A percentile compares a stretch with the other conserved stretches of the same genome.
phyloP scores from a whole-genome alignment of 2,797 vertebrate genomes.

The Phrynocephalus guinanensis region DNA sequence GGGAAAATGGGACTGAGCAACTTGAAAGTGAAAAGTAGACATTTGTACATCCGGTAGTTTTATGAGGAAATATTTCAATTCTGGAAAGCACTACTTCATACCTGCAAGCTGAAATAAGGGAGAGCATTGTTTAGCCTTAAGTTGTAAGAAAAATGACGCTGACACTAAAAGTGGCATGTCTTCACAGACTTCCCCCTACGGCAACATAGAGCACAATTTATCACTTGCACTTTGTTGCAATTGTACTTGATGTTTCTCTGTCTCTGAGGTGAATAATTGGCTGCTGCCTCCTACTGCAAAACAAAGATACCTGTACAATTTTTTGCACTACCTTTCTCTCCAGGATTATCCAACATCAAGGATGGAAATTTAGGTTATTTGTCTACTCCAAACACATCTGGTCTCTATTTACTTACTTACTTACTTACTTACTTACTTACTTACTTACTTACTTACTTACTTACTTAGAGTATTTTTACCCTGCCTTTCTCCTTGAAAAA shows the following conservation, averaged over 20 bases:
- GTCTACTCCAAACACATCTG: too few species aligned
- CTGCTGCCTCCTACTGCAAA: neutral
- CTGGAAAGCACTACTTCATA: neutral
- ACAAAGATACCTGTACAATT: neutral
- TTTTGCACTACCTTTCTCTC: neutral
- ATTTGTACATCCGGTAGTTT: neutral
- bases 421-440: too few species aligned
- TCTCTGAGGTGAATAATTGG: too few species aligned
- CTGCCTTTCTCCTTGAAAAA: too few species aligned
- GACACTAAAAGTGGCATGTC: neutral
- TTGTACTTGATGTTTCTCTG: neutral
- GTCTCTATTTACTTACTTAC: too few species aligned
- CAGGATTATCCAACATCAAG: neutral
- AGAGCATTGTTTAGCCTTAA: neutral
- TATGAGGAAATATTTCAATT: neutral
- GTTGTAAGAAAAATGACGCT: neutral
- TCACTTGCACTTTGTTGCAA: neutral
- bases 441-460: too few species aligned
- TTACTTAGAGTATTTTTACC: too few species aligned
- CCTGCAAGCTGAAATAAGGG: neutral
- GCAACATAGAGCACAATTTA: neutral
- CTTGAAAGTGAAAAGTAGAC: conserved; percentile 1
- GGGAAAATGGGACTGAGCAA: neutral
- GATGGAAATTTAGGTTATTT: neutral
- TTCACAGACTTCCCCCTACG: too few species aligned